These are phyloP conservation scores for Molossus alvarezi DNA, from an alignment of 2,797 vertebrate species.

Conservation along the genomic window DNA sequence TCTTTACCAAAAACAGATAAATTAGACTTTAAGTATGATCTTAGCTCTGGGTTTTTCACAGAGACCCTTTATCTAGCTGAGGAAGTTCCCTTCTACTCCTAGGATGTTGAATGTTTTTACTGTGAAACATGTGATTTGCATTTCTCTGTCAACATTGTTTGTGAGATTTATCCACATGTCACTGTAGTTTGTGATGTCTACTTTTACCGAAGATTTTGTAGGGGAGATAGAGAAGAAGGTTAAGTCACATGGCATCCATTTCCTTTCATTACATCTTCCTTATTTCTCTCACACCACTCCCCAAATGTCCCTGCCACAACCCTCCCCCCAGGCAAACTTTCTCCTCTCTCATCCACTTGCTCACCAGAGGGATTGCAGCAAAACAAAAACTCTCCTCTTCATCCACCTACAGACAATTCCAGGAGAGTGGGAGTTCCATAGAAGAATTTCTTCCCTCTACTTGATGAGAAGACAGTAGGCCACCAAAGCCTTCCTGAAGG, in stretches of 20 bases:
- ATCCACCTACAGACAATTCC: slow-evolving; percentile 16
- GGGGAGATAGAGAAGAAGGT: background rate
- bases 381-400: slow-evolving; percentile 5
- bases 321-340: background rate
- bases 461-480: background rate
- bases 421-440: background rate
- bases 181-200: background rate
- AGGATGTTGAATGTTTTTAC: background rate
- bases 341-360: background rate
- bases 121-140: background rate
- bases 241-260: background rate
- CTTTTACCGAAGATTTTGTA: background rate
- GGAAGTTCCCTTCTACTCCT: background rate
- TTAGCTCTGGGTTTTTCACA: background rate
- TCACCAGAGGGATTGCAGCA: background rate
- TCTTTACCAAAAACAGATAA: background rate
- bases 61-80: background rate
- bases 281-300: background rate
- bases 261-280: background rate
- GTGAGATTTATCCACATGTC: background rate
- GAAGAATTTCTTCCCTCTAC: background rate
- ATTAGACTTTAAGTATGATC: background rate
- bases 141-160: background rate
- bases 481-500: background rate
- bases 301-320: background rate